Conservation (phyloP, 2,113 vertebrate species). For the Hemibagrus wyckioides region DNA sequence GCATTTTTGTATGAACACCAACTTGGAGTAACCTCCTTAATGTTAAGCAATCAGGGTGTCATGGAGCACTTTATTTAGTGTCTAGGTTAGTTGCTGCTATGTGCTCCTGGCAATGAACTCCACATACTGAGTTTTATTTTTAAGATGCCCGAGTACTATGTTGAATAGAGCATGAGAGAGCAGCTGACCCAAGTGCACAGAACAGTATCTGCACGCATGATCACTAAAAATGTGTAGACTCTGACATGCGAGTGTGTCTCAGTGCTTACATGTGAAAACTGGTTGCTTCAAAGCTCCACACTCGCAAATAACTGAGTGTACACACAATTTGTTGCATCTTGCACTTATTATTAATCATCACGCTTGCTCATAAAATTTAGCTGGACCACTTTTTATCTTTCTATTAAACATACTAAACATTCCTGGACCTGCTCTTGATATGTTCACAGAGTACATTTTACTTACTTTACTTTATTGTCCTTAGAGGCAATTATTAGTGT, state of each 20-base stretch:
- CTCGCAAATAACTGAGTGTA: not conserved
- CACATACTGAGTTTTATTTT: not conserved
- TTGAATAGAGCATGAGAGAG: not conserved
- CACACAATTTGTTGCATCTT: not conserved
- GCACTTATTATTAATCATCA: not conserved
- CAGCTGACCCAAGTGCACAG: not conserved
- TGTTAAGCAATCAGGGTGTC: not conserved
- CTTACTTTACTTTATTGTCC: too few relatives aligned
- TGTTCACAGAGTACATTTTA: not conserved
- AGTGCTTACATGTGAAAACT: not conserved
- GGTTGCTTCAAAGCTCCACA: not conserved
- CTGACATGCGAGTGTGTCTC: not conserved
- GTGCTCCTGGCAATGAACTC: not conserved
- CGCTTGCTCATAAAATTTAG: not conserved
- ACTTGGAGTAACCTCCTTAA: not conserved
- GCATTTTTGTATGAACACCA: not conserved
- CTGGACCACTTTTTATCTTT: not conserved
- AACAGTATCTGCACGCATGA: not conserved
- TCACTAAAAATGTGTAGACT: not conserved
- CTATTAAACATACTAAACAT: not conserved
- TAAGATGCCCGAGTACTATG: not conserved
- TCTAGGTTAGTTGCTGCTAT: not conserved
- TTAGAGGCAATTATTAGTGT: too few relatives aligned
- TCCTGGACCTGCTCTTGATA: not conserved
- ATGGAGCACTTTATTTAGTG: not conserved